Percentiles rank a stretch among this genome's conserved stretches.
Conservation (phyloP, 2,797 vertebrate genomes). For the Rhinichthys osculus region DNA sequence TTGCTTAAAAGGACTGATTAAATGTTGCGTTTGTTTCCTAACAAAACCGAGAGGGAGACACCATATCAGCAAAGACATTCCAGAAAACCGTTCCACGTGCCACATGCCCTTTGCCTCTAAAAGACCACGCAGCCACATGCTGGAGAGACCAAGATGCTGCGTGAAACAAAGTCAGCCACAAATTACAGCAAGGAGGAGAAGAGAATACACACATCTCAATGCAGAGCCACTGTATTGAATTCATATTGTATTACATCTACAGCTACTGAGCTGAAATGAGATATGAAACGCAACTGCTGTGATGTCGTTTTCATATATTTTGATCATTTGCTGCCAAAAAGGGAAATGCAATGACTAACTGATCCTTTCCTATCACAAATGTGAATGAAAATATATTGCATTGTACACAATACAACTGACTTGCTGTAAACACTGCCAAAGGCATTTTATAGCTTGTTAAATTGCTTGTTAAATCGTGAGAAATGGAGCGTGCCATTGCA, state of each 20-base stretch:
- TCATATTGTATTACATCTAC: slow-evolving; percentile 30
- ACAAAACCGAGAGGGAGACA: slow-evolving; percentile 43
- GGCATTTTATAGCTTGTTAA: slow-evolving; percentile 27
- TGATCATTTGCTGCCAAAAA: slow-evolving; percentile 10
- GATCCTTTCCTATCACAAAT: slow-evolving; percentile 2
- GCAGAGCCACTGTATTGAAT: slow-evolving; percentile 23
- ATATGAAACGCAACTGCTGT: slow-evolving; percentile 1
- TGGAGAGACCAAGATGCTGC: slow-evolving; percentile 4
- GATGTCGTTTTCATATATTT: slow-evolving; percentile 11
- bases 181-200: slow-evolving; percentile 23
- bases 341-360: neutral
- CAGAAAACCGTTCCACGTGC: slow-evolving; percentile 13
- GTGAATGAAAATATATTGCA: neutral
- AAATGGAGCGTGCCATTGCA: neutral
- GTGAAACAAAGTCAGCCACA: slow-evolving; percentile 46
- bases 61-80: slow-evolving; percentile 37
- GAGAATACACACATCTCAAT: neutral
- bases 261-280: slow-evolving; percentile 22
- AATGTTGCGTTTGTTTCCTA: slow-evolving; percentile 55
- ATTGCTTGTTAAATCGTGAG: slow-evolving; percentile 32
- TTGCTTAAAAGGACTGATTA: slow-evolving; percentile 57
- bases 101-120: slow-evolving; percentile 27
- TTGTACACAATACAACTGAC: slow-evolving; percentile 1
- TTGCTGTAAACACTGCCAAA: slow-evolving; percentile 19
- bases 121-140: slow-evolving; percentile 12